phyloP scores from a whole-genome alignment of 2,888 invertebrate genomes.

The Orthosia cruda region DNA sequence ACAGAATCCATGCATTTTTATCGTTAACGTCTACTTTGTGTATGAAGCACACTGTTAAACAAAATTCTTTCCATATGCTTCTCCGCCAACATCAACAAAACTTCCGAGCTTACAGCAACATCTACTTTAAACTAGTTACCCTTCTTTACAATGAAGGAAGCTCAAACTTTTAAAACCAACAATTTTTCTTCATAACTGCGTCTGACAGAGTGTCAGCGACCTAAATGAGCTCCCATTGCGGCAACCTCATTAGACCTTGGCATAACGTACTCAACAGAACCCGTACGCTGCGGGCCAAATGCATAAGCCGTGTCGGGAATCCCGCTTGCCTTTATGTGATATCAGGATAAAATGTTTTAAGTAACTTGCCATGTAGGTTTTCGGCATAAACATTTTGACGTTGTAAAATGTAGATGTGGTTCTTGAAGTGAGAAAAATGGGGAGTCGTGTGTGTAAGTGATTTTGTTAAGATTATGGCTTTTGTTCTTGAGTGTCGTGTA shows the following conservation, averaged over 20 bases:
- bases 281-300: conserved; percentile 54
- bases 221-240: conserved; percentile 58
- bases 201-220: conserved; percentile 38
- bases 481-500: conserved; percentile 6
- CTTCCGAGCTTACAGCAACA: not conserved
- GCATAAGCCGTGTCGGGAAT: conserved; percentile 63
- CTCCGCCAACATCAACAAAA: not conserved
- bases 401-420: conserved; percentile 35
- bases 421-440: conserved; percentile 35
- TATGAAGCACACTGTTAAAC: conserved; percentile 2
- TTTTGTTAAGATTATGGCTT: conserved; percentile 3
- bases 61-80: not conserved
- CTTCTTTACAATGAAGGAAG: not conserved
- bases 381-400: conserved; percentile 53
- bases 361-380: conserved; percentile 59
- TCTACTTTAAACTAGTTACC: conserved; percentile 17
- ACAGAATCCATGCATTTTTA: conserved; percentile 22
- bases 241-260: conserved; percentile 47
- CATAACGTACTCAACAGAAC: conserved; percentile 30
- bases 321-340: conserved; percentile 44
- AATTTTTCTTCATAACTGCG: conserved; percentile 59
- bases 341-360: conserved; percentile 61
- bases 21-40: conserved; percentile 25
- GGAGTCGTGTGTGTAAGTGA: conserved; percentile 16
- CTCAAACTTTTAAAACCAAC: conserved; percentile 39